Conservation (phyloP, 2,888 invertebrate species). For the Ephialtes manifestator region DNA sequence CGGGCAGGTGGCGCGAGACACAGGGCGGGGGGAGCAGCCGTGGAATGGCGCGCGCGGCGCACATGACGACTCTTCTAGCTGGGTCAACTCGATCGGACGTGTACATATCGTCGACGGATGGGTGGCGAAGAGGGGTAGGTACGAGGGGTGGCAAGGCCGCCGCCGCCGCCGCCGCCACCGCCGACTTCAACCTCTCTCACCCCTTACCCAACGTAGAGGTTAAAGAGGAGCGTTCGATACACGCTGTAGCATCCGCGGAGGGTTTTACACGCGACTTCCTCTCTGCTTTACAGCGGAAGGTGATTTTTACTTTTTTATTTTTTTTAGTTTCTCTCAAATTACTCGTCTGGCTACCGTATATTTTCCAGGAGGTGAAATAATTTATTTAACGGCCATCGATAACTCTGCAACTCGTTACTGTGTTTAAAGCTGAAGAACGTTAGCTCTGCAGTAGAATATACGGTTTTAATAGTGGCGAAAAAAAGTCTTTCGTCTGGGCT, state of each 20-base stretch:
- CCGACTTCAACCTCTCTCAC: constrained; percentile 81
- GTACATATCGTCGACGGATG: constrained; percentile 78
- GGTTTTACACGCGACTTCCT: background rate
- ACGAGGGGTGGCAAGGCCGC: constrained; percentile 85
- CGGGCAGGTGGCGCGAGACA: constrained; percentile 57
- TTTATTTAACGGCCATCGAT: background rate
- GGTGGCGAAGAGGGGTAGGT: constrained; percentile 82
- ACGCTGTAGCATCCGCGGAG: background rate
- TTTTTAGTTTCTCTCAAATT: background rate
- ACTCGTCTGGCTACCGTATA: background rate
- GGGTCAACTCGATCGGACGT: constrained; percentile 83
- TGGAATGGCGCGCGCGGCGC: background rate
- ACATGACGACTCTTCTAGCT: constrained; percentile 67
- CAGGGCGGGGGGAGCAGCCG: constrained; percentile 18
- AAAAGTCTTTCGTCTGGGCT: background rate
- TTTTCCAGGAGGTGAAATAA: background rate
- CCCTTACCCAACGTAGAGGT: constrained; percentile 60
- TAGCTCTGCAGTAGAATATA: background rate
- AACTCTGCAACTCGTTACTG: background rate
- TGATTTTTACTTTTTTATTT: background rate
- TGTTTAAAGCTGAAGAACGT: background rate
- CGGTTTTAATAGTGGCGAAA: background rate
- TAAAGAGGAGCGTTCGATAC: constrained; percentile 75
- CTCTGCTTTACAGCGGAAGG: background rate
- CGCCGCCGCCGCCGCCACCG: constrained; percentile 81